A percentile compares a stretch with the other conserved stretches of the same genome.
Evolutionary conservation across 2,797 vertebrate species (phyloP).

Genomic region (Sternarchorhynchus goeldii): DNA sequence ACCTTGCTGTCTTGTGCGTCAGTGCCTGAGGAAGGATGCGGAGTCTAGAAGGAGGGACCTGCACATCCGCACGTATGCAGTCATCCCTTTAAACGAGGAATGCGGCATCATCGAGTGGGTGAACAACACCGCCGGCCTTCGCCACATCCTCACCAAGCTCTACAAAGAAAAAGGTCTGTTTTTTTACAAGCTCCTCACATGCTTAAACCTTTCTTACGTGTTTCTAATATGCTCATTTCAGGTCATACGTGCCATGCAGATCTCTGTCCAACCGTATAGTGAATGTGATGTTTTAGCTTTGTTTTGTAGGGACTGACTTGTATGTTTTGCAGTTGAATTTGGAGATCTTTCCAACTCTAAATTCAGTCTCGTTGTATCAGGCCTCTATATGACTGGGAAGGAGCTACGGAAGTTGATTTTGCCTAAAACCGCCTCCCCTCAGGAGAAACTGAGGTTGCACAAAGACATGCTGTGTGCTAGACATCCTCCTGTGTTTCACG

Average conservation of each 20-base stretch:
- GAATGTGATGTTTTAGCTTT: too few species aligned
- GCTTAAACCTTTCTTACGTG: too few species aligned
- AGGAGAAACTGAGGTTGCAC: conserved; percentile 91
- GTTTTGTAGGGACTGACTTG: too few species aligned
- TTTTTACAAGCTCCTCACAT: too few species aligned
- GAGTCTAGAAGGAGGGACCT: conserved; percentile 95
- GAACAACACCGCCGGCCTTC: conserved; percentile 92
- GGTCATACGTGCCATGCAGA: too few species aligned
- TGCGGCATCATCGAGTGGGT: conserved; percentile 99
- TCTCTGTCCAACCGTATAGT: too few species aligned
- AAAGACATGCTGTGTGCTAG: conserved; percentile 87
- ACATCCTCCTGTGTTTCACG: conserved; percentile 90
- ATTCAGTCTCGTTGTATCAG: conserved; percentile 64
- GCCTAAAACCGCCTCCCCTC: conserved; percentile 84
- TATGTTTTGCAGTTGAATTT: neutral
- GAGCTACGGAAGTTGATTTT: conserved; percentile 92
- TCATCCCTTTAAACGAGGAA: conserved; percentile 96
- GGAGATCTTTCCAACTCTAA: neutral
- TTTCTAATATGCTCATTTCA: too few species aligned
- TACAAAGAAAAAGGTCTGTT: conserved; percentile 93
- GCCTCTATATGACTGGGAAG: conserved; percentile 89
- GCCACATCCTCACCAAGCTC: conserved; percentile 93
- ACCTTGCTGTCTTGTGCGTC: neutral
- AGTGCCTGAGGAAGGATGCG: conserved; percentile 97
- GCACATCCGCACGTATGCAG: conserved; percentile 93